Evolutionary conservation across 2,888 invertebrate species (phyloP).

Genomic region (Latrodectus elegans): DNA sequence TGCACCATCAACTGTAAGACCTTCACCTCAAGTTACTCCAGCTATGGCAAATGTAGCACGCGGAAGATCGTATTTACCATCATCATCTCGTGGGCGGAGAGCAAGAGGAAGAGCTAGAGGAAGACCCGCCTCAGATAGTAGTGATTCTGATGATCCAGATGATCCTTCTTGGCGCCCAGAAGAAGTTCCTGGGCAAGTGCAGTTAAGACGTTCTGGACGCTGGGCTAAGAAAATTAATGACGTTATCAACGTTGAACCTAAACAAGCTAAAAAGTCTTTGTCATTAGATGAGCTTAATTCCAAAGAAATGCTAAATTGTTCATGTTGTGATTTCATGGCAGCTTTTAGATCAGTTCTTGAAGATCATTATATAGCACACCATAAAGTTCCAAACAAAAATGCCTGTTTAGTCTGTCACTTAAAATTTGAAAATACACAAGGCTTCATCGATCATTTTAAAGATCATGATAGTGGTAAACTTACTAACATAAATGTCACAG

Average conservation of each 20-base stretch:
- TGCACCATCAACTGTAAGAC: neutral
- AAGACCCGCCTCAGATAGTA: constrained; percentile 28
- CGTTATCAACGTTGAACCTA: constrained; percentile 28
- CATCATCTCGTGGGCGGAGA: constrained; percentile 26
- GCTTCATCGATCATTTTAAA: constrained; percentile 55
- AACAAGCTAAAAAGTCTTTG: constrained; percentile 8
- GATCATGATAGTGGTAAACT: constrained; percentile 46
- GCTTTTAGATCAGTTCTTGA: constrained; percentile 51
- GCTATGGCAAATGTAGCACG: neutral
- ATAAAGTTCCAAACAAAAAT: constrained; percentile 56
- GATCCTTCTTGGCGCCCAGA: constrained; percentile 59
- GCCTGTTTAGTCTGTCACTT: constrained; percentile 53
- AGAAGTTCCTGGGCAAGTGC: constrained; percentile 9
- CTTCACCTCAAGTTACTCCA: neutral
- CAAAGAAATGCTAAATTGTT: constrained; percentile 44
- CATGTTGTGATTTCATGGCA: constrained; percentile 60
- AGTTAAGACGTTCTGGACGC: constrained; percentile 56
- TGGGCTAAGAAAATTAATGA: constrained; percentile 57
- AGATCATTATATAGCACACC: constrained; percentile 61
- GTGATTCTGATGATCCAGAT: constrained; percentile 47
- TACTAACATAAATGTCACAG: neutral
- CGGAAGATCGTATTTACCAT: neutral
- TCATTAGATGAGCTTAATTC: neutral
- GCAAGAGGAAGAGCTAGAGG: constrained; percentile 29
- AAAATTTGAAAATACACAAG: constrained; percentile 52